phyloP scores from a whole-genome alignment of 2,888 invertebrate species.

The Erebia palarica region DNA sequence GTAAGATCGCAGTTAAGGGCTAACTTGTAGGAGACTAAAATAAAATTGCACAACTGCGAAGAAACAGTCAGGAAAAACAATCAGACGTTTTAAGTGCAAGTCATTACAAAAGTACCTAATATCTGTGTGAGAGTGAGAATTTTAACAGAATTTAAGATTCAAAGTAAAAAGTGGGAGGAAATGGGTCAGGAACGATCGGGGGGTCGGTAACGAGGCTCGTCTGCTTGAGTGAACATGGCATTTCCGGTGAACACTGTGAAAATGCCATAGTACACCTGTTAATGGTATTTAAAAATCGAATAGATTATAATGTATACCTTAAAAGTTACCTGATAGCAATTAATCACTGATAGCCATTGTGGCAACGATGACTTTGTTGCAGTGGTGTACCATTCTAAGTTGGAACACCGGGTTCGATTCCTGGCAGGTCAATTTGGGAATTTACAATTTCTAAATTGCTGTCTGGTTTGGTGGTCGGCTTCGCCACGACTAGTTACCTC shows the following conservation, averaged over 20 bases:
- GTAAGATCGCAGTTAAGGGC: too few species aligned
- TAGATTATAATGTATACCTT: neutral
- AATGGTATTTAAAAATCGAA: slow-evolving; percentile 37
- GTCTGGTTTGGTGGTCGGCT: too few species aligned
- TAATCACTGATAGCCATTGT: neutral
- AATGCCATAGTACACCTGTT: slow-evolving; percentile 53
- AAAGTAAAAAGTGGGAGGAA: slow-evolving; percentile 69
- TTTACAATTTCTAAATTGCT: too few species aligned
- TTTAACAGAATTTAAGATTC: slow-evolving; percentile 45
- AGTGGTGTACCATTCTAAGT: too few species aligned
- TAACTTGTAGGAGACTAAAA: too few species aligned
- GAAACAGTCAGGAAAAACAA: neutral
- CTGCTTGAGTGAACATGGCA: slow-evolving; percentile 65
- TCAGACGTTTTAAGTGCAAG: slow-evolving; percentile 36
- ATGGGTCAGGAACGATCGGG: slow-evolving; percentile 66
- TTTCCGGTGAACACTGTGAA: slow-evolving; percentile 61
- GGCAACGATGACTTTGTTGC: too few species aligned
- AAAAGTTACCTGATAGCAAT: neutral
- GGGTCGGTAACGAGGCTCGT: slow-evolving; percentile 64
- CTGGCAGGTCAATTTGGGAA: too few species aligned
- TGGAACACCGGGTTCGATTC: too few species aligned
- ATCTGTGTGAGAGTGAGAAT: slow-evolving; percentile 56
- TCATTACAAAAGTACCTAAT: slow-evolving; percentile 40
- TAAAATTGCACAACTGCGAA: too few species aligned
- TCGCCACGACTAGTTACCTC: too few species aligned